Evolutionary conservation across 2,888 invertebrate species (phyloP), one percentile per base, ranked within the genome.

Genomic region (Drosophila stalkeri): DNA sequence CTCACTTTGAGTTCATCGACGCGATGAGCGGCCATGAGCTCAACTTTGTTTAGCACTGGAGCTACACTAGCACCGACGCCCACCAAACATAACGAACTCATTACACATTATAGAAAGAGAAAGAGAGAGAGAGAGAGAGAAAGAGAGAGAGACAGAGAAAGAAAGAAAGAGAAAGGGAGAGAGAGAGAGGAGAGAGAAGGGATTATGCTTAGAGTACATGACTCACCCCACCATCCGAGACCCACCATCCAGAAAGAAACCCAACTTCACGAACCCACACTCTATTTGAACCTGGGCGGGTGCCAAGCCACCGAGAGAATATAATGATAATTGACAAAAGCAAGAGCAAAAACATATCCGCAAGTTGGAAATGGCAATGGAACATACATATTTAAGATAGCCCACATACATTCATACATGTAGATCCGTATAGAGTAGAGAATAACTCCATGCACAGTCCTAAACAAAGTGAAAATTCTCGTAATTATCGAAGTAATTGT

Each of bases 1-100:
- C 82, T 80, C 86, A 91, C 68, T 91, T 92, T 86, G 91, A 91
- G 91, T 91, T 91, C 90, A 91, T 91, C 16, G 91, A 91, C 79
- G 92, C 92, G 16, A 72, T 78, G 37, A 91, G 91, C 75, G 90
- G 81, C 18, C 80, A 84, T 89, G 92, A 91, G 80, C 90, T 92
- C 87, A 91, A 81, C 63, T 91, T 90, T 77, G 91, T 90, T 72
- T 90, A 85, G 52, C 62, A 73, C 51, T 33, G 31, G 12, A n/a
- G 39, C 33, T 23, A 46, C 1, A 7, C 14, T 14, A 46, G 27
- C 47, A 39, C 66, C 44, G 60, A 55, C 41, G 62, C 77, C 75
- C 59, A 71, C 72, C 64, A 72, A 55, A 6, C 56, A 44, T 47
- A 44, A 23, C 16, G 43, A 47, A 57, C 44, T 44, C 9, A 16